phyloP scores from a whole-genome alignment of 2,797 vertebrate species.

The Channa striata region DNA sequence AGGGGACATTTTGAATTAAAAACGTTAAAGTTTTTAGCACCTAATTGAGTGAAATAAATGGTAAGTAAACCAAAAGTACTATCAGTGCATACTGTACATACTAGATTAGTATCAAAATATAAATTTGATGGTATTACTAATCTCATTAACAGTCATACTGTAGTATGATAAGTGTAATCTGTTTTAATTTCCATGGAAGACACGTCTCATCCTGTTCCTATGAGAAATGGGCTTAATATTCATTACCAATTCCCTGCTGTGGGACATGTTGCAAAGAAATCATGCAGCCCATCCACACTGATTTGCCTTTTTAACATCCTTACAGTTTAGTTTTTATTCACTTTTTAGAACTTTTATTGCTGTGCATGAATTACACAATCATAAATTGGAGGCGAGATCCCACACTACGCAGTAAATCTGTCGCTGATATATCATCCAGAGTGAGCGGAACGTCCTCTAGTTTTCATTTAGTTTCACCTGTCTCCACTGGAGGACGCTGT shows the following conservation, averaged over 20 bases:
- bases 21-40: background rate
- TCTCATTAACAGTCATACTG: background rate
- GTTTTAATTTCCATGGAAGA: constrained; percentile 15
- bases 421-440: constrained; percentile 14
- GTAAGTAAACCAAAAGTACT: background rate
- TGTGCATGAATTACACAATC: constrained; percentile 39
- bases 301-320: constrained; percentile 27
- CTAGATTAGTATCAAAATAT: background rate
- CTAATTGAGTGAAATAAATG: background rate
- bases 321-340: constrained; percentile 32
- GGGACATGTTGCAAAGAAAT: constrained; percentile 37
- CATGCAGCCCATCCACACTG: background rate
- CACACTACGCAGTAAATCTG: constrained; percentile 23
- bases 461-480: constrained; percentile 42
- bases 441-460: constrained; percentile 28
- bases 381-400: constrained; percentile 25
- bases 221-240: constrained; percentile 31
- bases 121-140: background rate
- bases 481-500: constrained; percentile 78
- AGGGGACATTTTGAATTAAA: too few relatives aligned
- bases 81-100: background rate
- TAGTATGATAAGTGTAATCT: background rate
- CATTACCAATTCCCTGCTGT: constrained; percentile 30
- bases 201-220: constrained; percentile 21
- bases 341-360: constrained; percentile 44